A percentile compares a stretch with the other conserved stretches of the same genome.
phyloP scores from a whole-genome alignment of 2,888 invertebrate genomes.

The Alloscopus bannaensis region DNA sequence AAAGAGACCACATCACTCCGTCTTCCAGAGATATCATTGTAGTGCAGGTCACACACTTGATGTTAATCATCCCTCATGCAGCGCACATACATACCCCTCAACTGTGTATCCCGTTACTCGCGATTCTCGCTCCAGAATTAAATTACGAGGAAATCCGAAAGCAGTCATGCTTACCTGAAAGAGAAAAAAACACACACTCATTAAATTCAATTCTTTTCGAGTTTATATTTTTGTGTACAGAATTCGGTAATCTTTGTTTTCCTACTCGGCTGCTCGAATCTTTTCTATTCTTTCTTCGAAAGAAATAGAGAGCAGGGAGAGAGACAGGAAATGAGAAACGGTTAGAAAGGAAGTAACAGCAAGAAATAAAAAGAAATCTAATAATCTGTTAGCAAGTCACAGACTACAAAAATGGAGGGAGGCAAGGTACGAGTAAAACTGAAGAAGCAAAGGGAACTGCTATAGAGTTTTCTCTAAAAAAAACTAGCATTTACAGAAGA shows the following conservation, averaged over 20 bases:
- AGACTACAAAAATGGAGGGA: too few species aligned
- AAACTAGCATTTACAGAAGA: slow-evolving; percentile 42
- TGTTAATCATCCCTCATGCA: slow-evolving; percentile 40
- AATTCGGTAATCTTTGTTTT: slow-evolving; percentile 17
- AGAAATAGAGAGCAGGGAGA: too few species aligned
- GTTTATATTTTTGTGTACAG: slow-evolving; percentile 14
- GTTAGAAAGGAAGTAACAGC: slow-evolving; percentile 53
- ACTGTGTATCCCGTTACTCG: slow-evolving; percentile 25
- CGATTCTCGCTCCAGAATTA: slow-evolving; percentile 47
- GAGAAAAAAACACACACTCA: slow-evolving; percentile 46
- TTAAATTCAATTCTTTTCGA: slow-evolving; percentile 40
- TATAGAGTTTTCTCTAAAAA: too few species aligned
- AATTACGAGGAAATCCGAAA: slow-evolving; percentile 63
- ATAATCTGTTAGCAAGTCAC: slow-evolving; percentile 46
- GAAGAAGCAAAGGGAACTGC: neutral
- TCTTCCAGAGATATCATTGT: too few species aligned
- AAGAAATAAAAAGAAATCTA: slow-evolving; percentile 45
- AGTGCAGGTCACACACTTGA: neutral
- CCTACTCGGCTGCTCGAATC: too few species aligned
- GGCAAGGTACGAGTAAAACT: slow-evolving; percentile 41
- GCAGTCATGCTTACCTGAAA: slow-evolving; percentile 68
- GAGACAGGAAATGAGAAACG: slow-evolving; percentile 59
- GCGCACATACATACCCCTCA: slow-evolving; percentile 46
- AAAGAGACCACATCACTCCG: too few species aligned
- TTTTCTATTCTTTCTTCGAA: too few species aligned